These are phyloP conservation scores for Phalacrocorax aristotelis DNA, from an alignment of 2,113 vertebrate species.

Conservation along the genomic window DNA sequence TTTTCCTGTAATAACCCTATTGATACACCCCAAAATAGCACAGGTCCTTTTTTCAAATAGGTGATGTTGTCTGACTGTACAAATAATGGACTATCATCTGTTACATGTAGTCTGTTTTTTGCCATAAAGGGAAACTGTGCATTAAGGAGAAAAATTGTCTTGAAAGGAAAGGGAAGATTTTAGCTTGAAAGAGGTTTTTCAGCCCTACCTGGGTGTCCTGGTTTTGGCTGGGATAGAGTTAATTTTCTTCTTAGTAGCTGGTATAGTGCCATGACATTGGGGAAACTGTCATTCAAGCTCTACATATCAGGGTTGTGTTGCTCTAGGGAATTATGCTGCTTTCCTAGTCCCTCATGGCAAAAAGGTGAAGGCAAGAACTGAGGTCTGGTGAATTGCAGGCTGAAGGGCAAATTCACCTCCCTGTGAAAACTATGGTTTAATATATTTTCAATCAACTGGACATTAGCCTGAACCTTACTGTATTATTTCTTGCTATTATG, in stretches of 20 bases:
- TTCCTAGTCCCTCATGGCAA: background rate
- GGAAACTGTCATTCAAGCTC: background rate
- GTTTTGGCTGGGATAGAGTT: no score
- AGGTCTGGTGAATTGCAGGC: background rate
- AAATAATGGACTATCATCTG: background rate
- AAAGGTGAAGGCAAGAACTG: background rate
- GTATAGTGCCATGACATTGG: background rate
- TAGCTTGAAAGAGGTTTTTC: background rate
- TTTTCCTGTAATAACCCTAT: conserved; percentile 24
- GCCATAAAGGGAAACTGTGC: background rate
- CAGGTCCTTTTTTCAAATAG: background rate
- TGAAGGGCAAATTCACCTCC: background rate
- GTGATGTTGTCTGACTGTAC: background rate
- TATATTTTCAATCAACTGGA: background rate
- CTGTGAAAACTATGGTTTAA: background rate
- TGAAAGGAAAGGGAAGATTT: background rate
- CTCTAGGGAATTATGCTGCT: background rate
- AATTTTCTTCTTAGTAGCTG: no score
- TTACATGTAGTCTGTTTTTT: background rate
- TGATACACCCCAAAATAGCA: conserved; percentile 4
- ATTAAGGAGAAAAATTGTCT: background rate
- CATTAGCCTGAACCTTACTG: background rate
- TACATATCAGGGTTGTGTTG: background rate
- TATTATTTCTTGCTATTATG: background rate
- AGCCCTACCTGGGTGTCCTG: background rate